Percentiles rank a stretch among this genome's conserved stretches.
phyloP scores from a whole-genome alignment of 1,140 invertebrate genomes.

The Brachionus rubens region DNA sequence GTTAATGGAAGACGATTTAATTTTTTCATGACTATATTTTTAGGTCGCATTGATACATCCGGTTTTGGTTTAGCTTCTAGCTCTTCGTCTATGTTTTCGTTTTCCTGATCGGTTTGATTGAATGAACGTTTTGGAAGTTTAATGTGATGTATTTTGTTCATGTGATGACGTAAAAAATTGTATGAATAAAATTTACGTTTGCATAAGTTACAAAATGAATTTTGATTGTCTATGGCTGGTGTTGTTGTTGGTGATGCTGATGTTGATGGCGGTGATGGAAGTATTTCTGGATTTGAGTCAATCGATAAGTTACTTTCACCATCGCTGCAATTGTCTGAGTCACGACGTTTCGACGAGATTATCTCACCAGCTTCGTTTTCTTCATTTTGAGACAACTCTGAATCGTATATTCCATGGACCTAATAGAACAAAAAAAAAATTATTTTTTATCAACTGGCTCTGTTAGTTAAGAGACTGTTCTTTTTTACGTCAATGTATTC shows the following conservation, averaged over 20 bases:
- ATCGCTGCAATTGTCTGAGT: neutral
- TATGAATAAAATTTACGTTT: conserved; percentile 45
- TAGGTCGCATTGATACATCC: neutral
- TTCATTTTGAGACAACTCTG: neutral
- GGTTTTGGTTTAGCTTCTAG: neutral
- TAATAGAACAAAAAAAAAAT: neutral
- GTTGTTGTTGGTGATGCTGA: neutral
- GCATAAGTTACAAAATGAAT: conserved; percentile 26
- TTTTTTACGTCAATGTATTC: too few relatives aligned
- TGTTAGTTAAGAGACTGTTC: too few relatives aligned
- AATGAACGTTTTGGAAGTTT: neutral
- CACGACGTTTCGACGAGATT: neutral
- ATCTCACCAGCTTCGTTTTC: conserved; percentile 36
- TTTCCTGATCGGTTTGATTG: neutral
- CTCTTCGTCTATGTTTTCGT: neutral
- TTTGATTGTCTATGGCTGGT: conserved; percentile 7
- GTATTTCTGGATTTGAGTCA: neutral
- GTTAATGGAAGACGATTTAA: conserved; percentile 35
- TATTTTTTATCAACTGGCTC: neutral
- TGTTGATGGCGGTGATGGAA: neutral
- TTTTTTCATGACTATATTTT: conserved; percentile 10
- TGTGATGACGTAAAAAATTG: conserved; percentile 31
- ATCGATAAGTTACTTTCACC: neutral
- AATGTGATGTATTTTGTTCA: conserved; percentile 37
- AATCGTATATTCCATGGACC: conserved; percentile 41